Base-by-base conservation (phyloP, 2,888 invertebrate species). In the Spodoptera littoralis region DNA sequence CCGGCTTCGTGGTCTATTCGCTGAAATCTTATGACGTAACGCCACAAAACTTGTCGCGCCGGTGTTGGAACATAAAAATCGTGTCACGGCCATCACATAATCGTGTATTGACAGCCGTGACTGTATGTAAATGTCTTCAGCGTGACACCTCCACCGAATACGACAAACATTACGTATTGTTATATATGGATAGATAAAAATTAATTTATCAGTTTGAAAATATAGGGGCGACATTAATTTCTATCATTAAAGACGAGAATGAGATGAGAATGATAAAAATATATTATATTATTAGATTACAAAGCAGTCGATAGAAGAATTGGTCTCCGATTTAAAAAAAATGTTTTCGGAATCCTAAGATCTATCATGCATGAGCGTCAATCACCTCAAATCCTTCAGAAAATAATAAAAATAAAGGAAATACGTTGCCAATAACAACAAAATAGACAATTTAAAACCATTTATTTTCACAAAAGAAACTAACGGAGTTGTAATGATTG, bases 31-130 rank as follows among this genome's bases (percentile, higher is more conserved):
- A 61, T 78, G 53, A 61, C 62, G 65, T 47, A 54, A 48, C 54
- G 27, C 22, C 11, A 53, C 46, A 36, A 61, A 77, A 72, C 70
- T 61, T 54, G 66, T 82, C 55, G 78, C 75, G 73, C 69, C 70
- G 64, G 64, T 74, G 75, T 77, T 75, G 74, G 73, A 65, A 79
- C 77, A 80, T 61, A 65, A 74, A 83, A 91, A 87, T 83, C 76
- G 82, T 92, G 91, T 91, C 91, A 92, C 77, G 92, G 92, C 83
- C 91, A 83, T 69, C 70, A 79, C 82, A 83, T 84, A 82, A 84
- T 80, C 81, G 81, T 79, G 75, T 81, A 84, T 84, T 84, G 88
- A 85, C 85, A 84, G 77, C 83, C 86, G 85, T 86, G 83, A 83
- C 86, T 81, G 64, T 81, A 81, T 84, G 79, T 77, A 78, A 85